Percentiles rank a stretch among this genome's conserved stretches.
These are phyloP conservation scores for Dendrophyllia cribrosa DNA, from an alignment of 64 coral and sea anemone species.

Conservation along the genomic window DNA sequence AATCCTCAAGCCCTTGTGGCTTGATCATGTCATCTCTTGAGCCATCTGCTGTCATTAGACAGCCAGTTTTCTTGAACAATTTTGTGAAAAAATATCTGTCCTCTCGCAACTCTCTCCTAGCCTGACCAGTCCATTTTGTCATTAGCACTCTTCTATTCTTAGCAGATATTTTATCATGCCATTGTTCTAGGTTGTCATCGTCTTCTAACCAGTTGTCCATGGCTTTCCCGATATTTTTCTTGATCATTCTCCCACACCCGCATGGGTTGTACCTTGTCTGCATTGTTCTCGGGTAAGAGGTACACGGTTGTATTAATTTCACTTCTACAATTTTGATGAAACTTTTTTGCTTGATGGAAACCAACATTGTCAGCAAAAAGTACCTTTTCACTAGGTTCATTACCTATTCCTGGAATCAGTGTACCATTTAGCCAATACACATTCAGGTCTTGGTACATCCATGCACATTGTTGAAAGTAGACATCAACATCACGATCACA, in stretches of 20 bases:
- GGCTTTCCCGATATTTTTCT: slow-evolving; percentile 23
- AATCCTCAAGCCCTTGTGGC: not conserved
- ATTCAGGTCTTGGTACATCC: slow-evolving; percentile 20
- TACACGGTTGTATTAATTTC: slow-evolving; percentile 37
- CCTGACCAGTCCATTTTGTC: slow-evolving; percentile 31
- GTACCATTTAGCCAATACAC: slow-evolving; percentile 7
- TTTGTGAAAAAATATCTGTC: slow-evolving; percentile 13
- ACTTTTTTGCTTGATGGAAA: not conserved
- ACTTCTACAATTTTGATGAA: not conserved
- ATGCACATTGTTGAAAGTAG: too few relatives aligned
- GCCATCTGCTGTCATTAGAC: slow-evolving; percentile 10
- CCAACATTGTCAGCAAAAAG: slow-evolving; percentile 31
- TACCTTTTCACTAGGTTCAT: not conserved
- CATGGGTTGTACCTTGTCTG: slow-evolving; percentile 40
- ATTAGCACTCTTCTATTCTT: slow-evolving; percentile 11
- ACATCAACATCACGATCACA: too few relatives aligned
- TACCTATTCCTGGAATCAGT: not conserved
- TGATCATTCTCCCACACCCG: slow-evolving; percentile 28
- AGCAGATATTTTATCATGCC: slow-evolving; percentile 46
- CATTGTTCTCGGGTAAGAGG: slow-evolving; percentile 1
- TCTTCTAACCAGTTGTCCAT: slow-evolving; percentile 52
- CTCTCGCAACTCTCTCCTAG: not conserved
- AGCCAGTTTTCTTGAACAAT: slow-evolving; percentile 29
- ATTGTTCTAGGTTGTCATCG: not conserved
- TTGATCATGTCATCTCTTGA: slow-evolving; percentile 13